phyloP scores from a whole-genome alignment of 2,797 vertebrate species.

The Adelosebastes latens region DNA sequence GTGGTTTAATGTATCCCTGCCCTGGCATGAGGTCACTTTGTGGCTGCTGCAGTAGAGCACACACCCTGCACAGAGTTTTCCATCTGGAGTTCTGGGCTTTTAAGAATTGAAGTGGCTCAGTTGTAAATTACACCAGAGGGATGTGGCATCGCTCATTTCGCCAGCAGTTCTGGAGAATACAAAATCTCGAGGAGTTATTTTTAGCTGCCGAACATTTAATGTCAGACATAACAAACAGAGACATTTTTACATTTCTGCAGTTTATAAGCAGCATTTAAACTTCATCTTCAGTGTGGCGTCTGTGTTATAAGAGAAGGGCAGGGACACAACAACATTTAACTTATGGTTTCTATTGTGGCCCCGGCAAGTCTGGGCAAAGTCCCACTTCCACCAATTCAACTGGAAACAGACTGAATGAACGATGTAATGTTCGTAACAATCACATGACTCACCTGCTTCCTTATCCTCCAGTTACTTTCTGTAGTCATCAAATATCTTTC shows the following conservation, averaged over 20 bases:
- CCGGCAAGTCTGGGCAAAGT: constrained; percentile 34
- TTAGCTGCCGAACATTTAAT: constrained; percentile 25
- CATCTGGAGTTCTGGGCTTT: constrained; percentile 53
- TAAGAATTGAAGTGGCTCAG: constrained; percentile 15
- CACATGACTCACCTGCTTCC: constrained; percentile 47
- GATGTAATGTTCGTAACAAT: constrained; percentile 14
- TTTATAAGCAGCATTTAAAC: constrained; percentile 32
- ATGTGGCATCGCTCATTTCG: constrained; percentile 28
- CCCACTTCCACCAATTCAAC: constrained; percentile 40
- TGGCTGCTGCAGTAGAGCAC: constrained; percentile 52
- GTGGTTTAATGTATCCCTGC: constrained; percentile 42
- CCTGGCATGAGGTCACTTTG: constrained; percentile 64
- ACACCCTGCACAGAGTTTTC: constrained; percentile 62
- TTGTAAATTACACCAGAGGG: constrained; percentile 34
- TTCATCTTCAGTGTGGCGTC: constrained; percentile 5
- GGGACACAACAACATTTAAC: constrained; percentile 9
- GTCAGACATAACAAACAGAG: constrained; percentile 50
- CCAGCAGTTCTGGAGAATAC: constrained; percentile 19
- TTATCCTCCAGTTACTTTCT: background rate
- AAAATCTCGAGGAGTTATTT: constrained; percentile 36
- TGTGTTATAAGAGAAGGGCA: constrained; percentile 15
- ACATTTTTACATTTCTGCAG: constrained; percentile 11
- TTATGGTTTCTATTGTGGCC: constrained; percentile 16
- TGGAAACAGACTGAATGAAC: constrained; percentile 12
- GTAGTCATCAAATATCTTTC: constrained; percentile 1